Evolutionary conservation across 2,888 invertebrate species (phyloP).

Genomic region (Tenthredo amoena): DNA sequence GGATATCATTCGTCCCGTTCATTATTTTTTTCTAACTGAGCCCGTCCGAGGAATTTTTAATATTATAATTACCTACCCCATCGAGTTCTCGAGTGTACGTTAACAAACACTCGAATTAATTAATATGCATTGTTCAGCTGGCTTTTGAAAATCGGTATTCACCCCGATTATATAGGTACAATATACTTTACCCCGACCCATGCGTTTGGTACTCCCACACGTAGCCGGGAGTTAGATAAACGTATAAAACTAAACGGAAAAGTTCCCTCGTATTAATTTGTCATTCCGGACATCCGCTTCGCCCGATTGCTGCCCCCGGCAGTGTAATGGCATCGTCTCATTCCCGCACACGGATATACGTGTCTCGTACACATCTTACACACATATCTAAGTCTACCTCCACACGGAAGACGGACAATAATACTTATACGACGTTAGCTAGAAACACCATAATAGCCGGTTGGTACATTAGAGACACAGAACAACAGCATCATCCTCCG

Average conservation of each 20-base stretch:
- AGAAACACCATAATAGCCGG: slow-evolving; percentile 31
- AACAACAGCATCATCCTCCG: slow-evolving; percentile 45
- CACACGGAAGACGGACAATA: not conserved
- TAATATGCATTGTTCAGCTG: slow-evolving; percentile 14
- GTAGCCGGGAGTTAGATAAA: not conserved
- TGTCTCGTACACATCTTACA: not conserved
- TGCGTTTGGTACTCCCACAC: not conserved
- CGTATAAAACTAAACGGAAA: slow-evolving; percentile 42
- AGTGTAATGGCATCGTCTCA: slow-evolving; percentile 39
- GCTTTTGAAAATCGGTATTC: not conserved
- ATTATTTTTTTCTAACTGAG: not conserved
- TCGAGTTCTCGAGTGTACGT: not conserved
- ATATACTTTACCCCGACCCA: not conserved
- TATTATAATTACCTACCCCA: not conserved
- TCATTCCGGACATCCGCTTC: slow-evolving; percentile 63
- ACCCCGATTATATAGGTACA: not conserved
- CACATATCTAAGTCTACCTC: not conserved
- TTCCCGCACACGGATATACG: not conserved
- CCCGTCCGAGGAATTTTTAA: not conserved
- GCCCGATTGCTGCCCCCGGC: slow-evolving; percentile 56
- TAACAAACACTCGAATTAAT: slow-evolving; percentile 33
- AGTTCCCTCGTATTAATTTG: slow-evolving; percentile 69
- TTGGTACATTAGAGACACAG: slow-evolving; percentile 50
- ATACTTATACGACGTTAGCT: slow-evolving; percentile 12
- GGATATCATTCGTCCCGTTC: not conserved